Base-by-base conservation (phyloP, 2,113 vertebrate genomes). In the Sisor rabdophorus region DNA sequence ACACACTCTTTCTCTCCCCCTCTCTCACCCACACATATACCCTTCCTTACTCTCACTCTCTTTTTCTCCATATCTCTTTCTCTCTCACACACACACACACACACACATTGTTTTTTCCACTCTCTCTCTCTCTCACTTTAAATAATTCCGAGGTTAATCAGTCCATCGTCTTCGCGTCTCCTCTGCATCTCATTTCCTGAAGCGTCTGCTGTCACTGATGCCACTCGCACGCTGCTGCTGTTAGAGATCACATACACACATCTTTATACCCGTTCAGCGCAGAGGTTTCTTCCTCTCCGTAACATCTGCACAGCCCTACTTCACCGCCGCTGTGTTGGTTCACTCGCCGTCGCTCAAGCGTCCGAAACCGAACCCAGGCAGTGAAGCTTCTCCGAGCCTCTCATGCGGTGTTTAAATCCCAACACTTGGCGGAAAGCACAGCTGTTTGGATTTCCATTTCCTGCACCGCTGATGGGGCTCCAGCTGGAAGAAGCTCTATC, bases 81-180 rank as follows among this genome's bases (percentile, higher is more conserved):
- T 12, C 63, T 44, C 32, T 52, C 13, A 3, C 13, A 15, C 50
- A 47, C 12, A 8, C 44, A 47, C n/a, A n/a, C n/a, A n/a, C n/a
- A n/a, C n/a, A n/a, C n/a, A n/a, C n/a, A n/a, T n/a, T n/a, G n/a
- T n/a, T n/a, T n/a, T n/a, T n/a, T n/a, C n/a, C n/a, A n/a, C 12
- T 15, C 60, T 32, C 26, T 63, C 26, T 63, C 59, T 28, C 75
- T 86, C 86, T 83, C 64, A 79, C 78, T 58, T 73, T 86, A 73
- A 87, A 89, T 87, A 86, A 88, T 86, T 78, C 78, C 81, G 36
- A 48, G 81, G 60, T 83, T 89, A 89, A 90, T 90, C 83, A 84
- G 79, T 79, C 55, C 32, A 20, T 76, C 64, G 71, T 63, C 75
- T 80, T 55, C 61, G 47, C 22, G 47, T 48, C 77, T 58, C 77